Conservation (phyloP, 1,140 invertebrate species). For the Ceratoteleas bidentatus region DNA sequence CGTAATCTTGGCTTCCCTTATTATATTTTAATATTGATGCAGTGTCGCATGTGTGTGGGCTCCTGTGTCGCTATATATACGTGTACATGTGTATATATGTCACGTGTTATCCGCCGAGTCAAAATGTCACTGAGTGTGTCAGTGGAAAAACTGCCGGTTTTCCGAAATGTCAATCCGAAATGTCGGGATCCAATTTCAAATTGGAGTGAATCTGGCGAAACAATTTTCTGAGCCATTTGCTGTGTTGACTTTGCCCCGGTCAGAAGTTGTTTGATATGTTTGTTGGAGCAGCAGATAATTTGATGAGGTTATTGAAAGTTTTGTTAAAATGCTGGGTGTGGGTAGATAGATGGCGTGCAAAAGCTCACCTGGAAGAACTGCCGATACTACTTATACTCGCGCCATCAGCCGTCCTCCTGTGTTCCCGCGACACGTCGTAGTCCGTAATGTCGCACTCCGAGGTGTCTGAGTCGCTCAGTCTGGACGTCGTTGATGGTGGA, state of each 20-base stretch:
- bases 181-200: no score
- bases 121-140: no score
- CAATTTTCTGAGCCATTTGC: no score
- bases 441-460: conserved; percentile 93
- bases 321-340: conserved; percentile 4
- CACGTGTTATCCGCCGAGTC: no score
- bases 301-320: neutral
- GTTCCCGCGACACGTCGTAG: conserved; percentile 84
- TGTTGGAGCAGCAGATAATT: neutral
- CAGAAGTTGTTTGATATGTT: neutral
- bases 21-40: conserved; percentile 26
- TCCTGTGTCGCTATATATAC: neutral
- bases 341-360: neutral
- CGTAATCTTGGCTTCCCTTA: conserved; percentile 14
- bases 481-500: conserved; percentile 92
- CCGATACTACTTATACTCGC: conserved; percentile 93
- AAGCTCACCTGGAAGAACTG: conserved; percentile 88
- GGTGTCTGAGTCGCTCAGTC: conserved; percentile 95
- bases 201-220: no score
- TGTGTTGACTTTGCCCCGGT: no score
- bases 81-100: no score
- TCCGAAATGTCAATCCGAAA: no score
- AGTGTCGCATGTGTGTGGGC: neutral
- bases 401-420: conserved; percentile 85
- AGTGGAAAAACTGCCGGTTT: no score